Base-by-base conservation (phyloP, 2,797 vertebrate genomes). In the Ctenochaetus hawaiiensis region DNA sequence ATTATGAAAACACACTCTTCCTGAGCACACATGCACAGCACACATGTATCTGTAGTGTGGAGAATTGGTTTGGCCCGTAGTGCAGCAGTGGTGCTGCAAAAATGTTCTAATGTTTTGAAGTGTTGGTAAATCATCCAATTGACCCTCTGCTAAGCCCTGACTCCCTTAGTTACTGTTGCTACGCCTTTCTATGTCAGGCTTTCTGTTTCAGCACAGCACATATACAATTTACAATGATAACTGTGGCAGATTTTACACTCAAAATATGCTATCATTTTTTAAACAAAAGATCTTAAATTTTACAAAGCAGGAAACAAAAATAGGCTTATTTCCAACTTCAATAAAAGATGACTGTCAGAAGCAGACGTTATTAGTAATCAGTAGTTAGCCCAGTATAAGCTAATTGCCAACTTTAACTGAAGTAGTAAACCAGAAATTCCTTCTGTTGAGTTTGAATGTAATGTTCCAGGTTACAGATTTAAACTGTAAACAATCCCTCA, bases 1-100 rank as follows among this genome's bases (percentile, higher is more conserved):
- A 70, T 87, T 76, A 72, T 75, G 74, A 85, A 84, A 84, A 75
- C 56, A 66, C 34, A 62, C 37, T 59, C 17, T 71, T 47, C 65
- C n/a, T 41, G 84, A 61, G 60, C 34, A 37, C 78, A 63, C 67
- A 26, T 73, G 67, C 41, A 22, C 45, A 51, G 22, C 14, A 17
- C 20, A 7, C 43, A 39, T 75, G 64, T 58, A 56, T 5, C 68
- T 48, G 56, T 6, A 57, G 43, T 39, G 44, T 56, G 37, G 60
- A 78, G 72, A 57, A 20, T 18, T 47, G 0, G 37, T 52, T 22
- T 60, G 11, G 30, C 1, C 10, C 30, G 49, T 8, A 45, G 44
- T 61, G 59, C 30, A 43, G 44, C 23, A 45, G 51, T 7, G 9
- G 3, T 47, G 49, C 47, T 61, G 22, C 44, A 63, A 20, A 22